Evolutionary conservation across 2,113 vertebrate genomes (phyloP).

Genomic region (Smithornis capensis): DNA sequence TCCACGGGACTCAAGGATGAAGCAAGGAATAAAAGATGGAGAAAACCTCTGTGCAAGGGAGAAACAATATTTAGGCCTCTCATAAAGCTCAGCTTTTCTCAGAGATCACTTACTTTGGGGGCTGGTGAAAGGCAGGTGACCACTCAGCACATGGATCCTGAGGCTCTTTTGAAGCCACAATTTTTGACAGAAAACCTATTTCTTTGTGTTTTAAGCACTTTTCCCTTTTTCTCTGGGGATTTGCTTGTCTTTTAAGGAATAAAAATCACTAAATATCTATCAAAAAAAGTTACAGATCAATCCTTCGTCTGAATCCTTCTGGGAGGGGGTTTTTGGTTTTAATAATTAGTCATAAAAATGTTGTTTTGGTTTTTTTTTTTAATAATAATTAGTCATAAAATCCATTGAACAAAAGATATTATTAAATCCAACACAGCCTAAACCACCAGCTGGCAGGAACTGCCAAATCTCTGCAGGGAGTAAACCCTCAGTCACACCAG

Average conservation of each 20-base stretch:
- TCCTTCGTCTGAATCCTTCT: not conserved
- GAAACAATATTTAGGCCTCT: not conserved
- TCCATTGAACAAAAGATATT: not conserved
- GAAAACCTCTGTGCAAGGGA: not conserved
- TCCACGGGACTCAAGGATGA: not conserved
- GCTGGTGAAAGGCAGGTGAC: not conserved
- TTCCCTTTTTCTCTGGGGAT: not conserved
- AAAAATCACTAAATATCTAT: not conserved
- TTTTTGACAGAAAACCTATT: not conserved
- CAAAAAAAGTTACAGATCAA: not conserved
- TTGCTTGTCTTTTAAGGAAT: not conserved
- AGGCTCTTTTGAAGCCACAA: not conserved
- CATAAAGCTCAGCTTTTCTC: not conserved
- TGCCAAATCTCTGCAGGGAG: not conserved
- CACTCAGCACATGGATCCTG: not conserved
- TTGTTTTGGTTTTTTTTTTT: not conserved
- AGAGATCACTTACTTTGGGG: not conserved
- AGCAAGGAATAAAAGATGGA: not conserved
- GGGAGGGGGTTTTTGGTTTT: not conserved
- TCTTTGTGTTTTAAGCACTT: not conserved
- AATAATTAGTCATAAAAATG: not conserved
- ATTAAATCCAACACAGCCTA: not conserved
- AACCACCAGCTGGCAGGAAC: not conserved
- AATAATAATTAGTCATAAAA: not conserved
- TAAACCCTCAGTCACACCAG: not conserved